phyloP scores from a whole-genome alignment of 1,140 invertebrate genomes.

The Zaprionus tsacasi region DNA sequence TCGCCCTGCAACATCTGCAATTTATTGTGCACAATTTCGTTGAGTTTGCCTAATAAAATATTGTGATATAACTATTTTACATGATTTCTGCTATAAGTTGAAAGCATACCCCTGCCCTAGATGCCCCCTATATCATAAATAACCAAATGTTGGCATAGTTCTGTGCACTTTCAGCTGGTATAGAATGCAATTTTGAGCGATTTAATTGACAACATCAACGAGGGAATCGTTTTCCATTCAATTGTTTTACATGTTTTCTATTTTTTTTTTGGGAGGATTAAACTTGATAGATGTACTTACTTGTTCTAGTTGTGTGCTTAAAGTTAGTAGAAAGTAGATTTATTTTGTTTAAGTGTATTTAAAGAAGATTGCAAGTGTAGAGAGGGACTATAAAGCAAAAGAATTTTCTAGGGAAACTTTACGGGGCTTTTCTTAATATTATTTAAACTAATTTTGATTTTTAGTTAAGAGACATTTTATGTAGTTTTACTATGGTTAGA shows the following conservation, averaged over 20 bases:
- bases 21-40: slow-evolving; percentile 48
- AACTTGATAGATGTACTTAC: slow-evolving; percentile 21
- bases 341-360: not conserved
- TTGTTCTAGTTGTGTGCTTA: not conserved
- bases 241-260: slow-evolving; percentile 12
- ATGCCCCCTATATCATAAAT: slow-evolving; percentile 20
- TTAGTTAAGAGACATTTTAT: not conserved
- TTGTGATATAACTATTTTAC: slow-evolving; percentile 74
- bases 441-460: too few relatives aligned
- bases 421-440: too few relatives aligned
- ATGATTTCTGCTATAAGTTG: slow-evolving; percentile 63
- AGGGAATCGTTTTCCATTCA: slow-evolving; percentile 35
- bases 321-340: not conserved
- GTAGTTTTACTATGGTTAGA: too few relatives aligned
- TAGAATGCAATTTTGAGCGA: slow-evolving; percentile 39
- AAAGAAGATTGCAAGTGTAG: not conserved
- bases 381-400: not conserved
- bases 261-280: slow-evolving; percentile 25
- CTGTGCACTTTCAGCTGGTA: slow-evolving; percentile 27
- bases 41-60: slow-evolving; percentile 66
- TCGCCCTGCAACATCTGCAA: slow-evolving; percentile 66
- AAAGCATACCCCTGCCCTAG: not conserved
- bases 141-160: slow-evolving; percentile 43
- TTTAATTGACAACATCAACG: slow-evolving; percentile 51
- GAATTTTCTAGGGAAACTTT: too few relatives aligned